Base-by-base conservation (phyloP, 2,113 vertebrate species). In the Ptilonorhynchus violaceus region DNA sequence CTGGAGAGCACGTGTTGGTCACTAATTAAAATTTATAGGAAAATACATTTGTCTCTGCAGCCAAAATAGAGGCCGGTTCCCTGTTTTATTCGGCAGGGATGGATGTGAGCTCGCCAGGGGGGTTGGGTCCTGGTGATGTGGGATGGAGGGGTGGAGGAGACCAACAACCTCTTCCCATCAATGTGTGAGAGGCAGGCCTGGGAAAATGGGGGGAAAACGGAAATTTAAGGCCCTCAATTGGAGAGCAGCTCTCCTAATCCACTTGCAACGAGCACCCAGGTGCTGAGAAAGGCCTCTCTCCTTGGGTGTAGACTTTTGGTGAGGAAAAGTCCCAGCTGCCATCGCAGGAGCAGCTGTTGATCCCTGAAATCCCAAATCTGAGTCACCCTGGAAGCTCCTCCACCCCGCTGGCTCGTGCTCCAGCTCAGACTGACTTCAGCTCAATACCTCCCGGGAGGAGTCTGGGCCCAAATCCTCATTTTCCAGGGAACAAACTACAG, bases 401-500 rank as follows among this genome's bases (percentile, higher is more conserved):
- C 56, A 62, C 47, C 52, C 50, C 2, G 2, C 33, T 80, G 72
- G 33, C 62, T 85, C 21, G 62, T 33, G 50, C 3, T 41, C 13
- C 83, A 68, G 83, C 83, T 62, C 72, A 11, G 13, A 6, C 37
- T 44, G 55, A 93, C 73, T 68, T 73, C 90, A 94, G 21, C 37
- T 62, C 58, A 25, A 0, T 4, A 31, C 24, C 85, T 90, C 78
- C 84, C 0, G 0, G 58, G 31, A 79, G 49, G 58, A 93, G 8
- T 7, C 58, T 76, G 82, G 79, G 41, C 85, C 67, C 49, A 37
- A 69, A 88, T 66, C 63, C 23, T 62, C 56, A 41, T 91, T 92
- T 90, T 82, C 88, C 75, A 41, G 15, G 91, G 89, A 86, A 89
- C 39, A 93, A 93, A 81, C 55, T 31, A 13, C 63, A 91, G 59